Base-by-base conservation (phyloP, 2,888 invertebrate species). In the Chironomus tentans region DNA sequence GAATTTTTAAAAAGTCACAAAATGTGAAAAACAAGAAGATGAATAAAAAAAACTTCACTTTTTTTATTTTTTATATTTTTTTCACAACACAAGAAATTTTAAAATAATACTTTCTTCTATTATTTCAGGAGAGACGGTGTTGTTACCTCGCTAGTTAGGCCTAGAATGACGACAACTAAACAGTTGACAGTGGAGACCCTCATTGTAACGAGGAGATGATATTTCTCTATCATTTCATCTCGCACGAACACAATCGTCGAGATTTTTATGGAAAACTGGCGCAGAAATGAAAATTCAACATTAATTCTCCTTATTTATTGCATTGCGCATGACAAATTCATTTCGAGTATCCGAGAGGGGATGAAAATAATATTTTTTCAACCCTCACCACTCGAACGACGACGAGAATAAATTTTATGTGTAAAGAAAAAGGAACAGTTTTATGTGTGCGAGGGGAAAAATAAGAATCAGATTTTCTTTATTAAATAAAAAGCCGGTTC, bases 111-210 rank as follows among this genome's bases (percentile, higher is more conserved):
- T 69, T 69, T 80, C 80, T 82, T 83, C 83, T 38, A 38, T 82
- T 68, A 48, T 74, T 68, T 74, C 46, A 46, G 62, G 24, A 24
- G 74, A 74, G 74, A 21, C 62, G 74, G 28, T 74, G 74, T 82
- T 83, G 82, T 80, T 82, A 81, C 82, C 82, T 82, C 83, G 81
- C 82, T 81, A 83, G 84, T 83, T 84, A 84, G 83, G 84, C 84
- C 84, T 84, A 84, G 83, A 83, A 83, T 84, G 84, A 83, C 82
- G 81, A 81, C 82, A 82, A 81, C 82, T 80, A 81, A 81, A 21
- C 80, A 81, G 78, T 78, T 69, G 50, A 38, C 69, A 50, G 28
- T 28, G 56, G 56, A 76, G 76, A 62, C 38, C 68, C 46, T 46
- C 7, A 12, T 28, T n/a, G 15, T 13, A 65, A 22, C 12, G 38